phyloP scores from a whole-genome alignment of 1,140 invertebrate species.

The Musca domestica region DNA sequence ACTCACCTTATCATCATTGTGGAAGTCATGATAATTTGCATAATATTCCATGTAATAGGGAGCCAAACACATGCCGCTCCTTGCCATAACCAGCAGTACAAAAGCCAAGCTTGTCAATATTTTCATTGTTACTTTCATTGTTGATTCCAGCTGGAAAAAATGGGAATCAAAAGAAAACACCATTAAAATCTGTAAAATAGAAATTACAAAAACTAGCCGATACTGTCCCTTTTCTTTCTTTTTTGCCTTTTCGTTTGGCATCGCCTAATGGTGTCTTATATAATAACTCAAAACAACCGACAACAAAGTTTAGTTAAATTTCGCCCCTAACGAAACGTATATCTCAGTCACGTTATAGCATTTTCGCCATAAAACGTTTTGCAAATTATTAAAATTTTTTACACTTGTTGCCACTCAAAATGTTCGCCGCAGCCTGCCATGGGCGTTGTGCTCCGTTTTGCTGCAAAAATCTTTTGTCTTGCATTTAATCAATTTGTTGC shows the following conservation, averaged over 20 bases:
- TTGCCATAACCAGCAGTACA: background rate
- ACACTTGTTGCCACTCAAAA: slow-evolving; percentile 12
- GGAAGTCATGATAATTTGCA: slow-evolving; percentile 10
- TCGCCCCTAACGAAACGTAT: background rate
- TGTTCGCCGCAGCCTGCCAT: background rate
- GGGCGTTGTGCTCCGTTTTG: background rate
- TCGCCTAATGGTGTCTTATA: no score
- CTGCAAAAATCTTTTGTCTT: no score
- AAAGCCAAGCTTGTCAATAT: background rate
- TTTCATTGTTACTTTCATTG: background rate
- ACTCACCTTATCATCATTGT: slow-evolving; percentile 11
- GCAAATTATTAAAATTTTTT: slow-evolving; percentile 21
- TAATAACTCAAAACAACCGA: no score
- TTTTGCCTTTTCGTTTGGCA: no score
- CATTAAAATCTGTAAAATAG: background rate
- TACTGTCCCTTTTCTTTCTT: no score
- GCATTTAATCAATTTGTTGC: slow-evolving; percentile 18
- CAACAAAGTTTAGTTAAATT: background rate
- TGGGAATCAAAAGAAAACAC: background rate
- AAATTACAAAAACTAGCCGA: no score
- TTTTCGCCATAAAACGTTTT: slow-evolving; percentile 17
- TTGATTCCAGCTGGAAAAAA: background rate
- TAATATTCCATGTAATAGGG: slow-evolving; percentile 5
- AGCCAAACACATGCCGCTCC: background rate
- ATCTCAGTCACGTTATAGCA: slow-evolving; percentile 12